Conservation (phyloP, 2,888 invertebrate species). For the Lissonota sp. region DNA sequence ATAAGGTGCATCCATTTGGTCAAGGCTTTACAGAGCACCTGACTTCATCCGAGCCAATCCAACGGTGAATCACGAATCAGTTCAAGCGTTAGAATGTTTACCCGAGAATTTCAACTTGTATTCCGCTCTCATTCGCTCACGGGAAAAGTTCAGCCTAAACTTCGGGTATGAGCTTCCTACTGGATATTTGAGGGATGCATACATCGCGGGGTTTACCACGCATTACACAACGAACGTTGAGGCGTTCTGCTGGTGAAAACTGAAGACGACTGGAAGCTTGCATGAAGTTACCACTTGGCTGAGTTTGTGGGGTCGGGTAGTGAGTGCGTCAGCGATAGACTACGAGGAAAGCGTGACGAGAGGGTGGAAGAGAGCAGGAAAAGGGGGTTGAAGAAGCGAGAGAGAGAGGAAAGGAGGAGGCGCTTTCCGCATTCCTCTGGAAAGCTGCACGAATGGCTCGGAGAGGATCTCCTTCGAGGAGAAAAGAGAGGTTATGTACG, state of each 20-base stretch:
- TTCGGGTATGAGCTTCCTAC: neutral
- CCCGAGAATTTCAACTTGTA: constrained; percentile 14
- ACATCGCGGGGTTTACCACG: neutral
- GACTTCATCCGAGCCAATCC: neutral
- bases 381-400: constrained; percentile 2
- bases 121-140: constrained; percentile 21
- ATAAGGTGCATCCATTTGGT: neutral
- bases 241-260: constrained; percentile 36
- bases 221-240: neutral
- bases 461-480: constrained; percentile 42
- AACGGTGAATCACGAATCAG: constrained; percentile 7
- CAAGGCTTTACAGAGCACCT: neutral
- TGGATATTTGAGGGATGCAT: constrained; percentile 43
- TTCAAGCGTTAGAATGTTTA: constrained; percentile 18
- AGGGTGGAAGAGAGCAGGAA: neutral
- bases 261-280: constrained; percentile 49
- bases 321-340: constrained; percentile 25
- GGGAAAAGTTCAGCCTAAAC: constrained; percentile 32
- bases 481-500: constrained; percentile 37
- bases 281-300: constrained; percentile 54
- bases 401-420: constrained; percentile 8
- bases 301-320: constrained; percentile 19
- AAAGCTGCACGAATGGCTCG: constrained; percentile 53
- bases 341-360: constrained; percentile 1
- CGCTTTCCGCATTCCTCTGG: constrained; percentile 61